Evolutionary conservation across 2,797 vertebrate genomes (phyloP), one percentile per base, ranked within the genome.

Genomic region (Phrynocephalus forsythii): DNA sequence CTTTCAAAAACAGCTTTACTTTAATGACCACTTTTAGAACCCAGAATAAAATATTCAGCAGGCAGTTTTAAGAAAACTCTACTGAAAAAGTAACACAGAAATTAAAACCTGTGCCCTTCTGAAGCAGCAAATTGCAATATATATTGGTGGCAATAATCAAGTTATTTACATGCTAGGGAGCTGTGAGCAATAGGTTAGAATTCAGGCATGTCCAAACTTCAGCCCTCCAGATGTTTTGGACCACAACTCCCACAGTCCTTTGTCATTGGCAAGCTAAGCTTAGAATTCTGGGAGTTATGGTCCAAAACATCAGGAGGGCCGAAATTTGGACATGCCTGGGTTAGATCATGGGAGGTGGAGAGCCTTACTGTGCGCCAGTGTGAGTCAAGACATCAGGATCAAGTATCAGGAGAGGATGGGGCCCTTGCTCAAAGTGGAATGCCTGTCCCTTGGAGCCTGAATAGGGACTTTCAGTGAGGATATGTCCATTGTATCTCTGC

Each of bases 21-120:
- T 72, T 67, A 72, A 26, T 80, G 63, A 67, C 16, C 15, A 79
- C 33, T 84, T 86, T 88, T 75, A 26, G 83, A 44, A 75, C 16
- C 16, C 33, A 26, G 18, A 84, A 50, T 48, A 33, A 78, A 73
- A 75, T 16, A 73, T 50, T 79, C 38, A 63, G 38, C 44, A 84
- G n/a, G 22, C 50, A 80, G 6, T 50, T 79, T 84, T 80, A n/a
- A n/a, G 16, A 60, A 52, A 26, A 72, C 13, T 44, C 13, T n/a
- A 8, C 66, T 18, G 63, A 68, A 73, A 81, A 48, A 8, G 24
- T 38, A 79, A 38, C 48, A 80, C 26, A 83, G 50, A 73, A 83
- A 71, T 33, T 78, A 68, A 33, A 56, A 33, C n/a, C 24, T 26
- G 16, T 26, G 28, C 3, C 33, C 6, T 48, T 81, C n/a, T 11